Evolutionary conservation across 2,113 vertebrate species (phyloP).

Genomic region (Limnothrissa miodon): DNA sequence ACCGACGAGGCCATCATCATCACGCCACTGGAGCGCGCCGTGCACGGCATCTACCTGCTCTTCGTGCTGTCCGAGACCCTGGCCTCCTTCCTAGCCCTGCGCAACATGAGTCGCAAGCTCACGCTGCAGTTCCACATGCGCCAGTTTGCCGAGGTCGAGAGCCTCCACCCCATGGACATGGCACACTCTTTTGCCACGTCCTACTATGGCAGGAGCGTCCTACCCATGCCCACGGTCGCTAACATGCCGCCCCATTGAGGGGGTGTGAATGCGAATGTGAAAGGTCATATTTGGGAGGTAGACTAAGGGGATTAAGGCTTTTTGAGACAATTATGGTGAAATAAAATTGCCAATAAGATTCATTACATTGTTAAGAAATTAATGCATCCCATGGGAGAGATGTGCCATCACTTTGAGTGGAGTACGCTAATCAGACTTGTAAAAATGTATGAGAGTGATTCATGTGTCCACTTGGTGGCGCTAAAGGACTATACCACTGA

Average conservation of each 20-base stretch:
- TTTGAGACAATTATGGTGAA: not conserved
- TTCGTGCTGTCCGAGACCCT: slow-evolving; percentile 70
- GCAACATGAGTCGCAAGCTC: slow-evolving; percentile 75
- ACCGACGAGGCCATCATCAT: slow-evolving; percentile 67
- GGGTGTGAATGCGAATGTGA: not conserved
- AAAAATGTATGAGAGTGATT: slow-evolving; percentile 66
- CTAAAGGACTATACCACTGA: slow-evolving; percentile 47
- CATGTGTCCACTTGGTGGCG: slow-evolving; percentile 61
- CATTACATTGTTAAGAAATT: not conserved
- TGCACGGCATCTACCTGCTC: slow-evolving; percentile 72
- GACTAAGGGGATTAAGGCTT: not conserved
- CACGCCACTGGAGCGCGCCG: slow-evolving; percentile 73
- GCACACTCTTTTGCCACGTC: slow-evolving; percentile 46
- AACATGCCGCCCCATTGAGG: slow-evolving; percentile 44
- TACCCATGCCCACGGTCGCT: slow-evolving; percentile 50
- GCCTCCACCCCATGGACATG: slow-evolving; percentile 33
- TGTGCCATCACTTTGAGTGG: not conserved
- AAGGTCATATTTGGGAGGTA: not conserved
- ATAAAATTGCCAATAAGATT: not conserved
- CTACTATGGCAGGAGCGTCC: slow-evolving; percentile 56
- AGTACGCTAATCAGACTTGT: slow-evolving; percentile 55
- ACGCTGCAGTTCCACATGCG: slow-evolving; percentile 72
- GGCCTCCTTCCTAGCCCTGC: slow-evolving; percentile 70
- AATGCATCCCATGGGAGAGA: not conserved
- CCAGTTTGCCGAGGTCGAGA: slow-evolving; percentile 57